Base-by-base conservation (phyloP, 2,113 vertebrate genomes). In the Perca fluviatilis region DNA sequence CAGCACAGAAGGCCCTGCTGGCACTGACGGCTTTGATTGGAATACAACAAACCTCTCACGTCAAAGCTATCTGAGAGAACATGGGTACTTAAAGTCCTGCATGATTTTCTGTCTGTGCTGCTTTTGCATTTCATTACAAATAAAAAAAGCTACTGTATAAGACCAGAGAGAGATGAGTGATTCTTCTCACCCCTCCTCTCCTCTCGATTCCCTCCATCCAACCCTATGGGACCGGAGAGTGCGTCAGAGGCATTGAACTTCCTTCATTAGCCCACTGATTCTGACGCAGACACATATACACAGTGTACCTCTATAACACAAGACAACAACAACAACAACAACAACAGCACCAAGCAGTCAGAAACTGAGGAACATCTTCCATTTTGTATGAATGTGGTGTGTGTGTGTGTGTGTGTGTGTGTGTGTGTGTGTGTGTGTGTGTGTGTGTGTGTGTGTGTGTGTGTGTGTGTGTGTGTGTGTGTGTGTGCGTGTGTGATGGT, bases 201-300 rank as follows among this genome's bases (percentile, higher is more conserved):
- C 62, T 77, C 66, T 81, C 50, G 23, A 25, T 58, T 83, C 69
- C 54, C 68, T 87, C 86, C 83, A 85, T 90, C 77, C 68, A 79
- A 61, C 83, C 90, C 88, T 80, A 62, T 78, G 91, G 88, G 92
- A 87, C 66, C 12, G 25, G 80, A 65, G 91, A 85, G 86, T 92
- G 91, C 90, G 90, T 93, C 93, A 93, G 86, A 87, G 68, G 88
- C 90, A 89, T 88, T 89, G 83, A 53, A 79, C 88, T 90, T 19
- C 82, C 77, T 86, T 92, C 88, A 92, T 92, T 90, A 90, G 90
- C 85, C 90, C 82, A 86, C 84, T 62, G 87, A 81, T 83, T 87
- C 84, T 91, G 90, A 92, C 82, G 78, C 78, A 77, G 61, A 57
- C 83, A 78, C 70, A 47, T 30, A 87, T 70, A 65, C 43, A 58